Base-by-base conservation (phyloP, 2,797 vertebrate species). In the Hozukius guyotensis region DNA sequence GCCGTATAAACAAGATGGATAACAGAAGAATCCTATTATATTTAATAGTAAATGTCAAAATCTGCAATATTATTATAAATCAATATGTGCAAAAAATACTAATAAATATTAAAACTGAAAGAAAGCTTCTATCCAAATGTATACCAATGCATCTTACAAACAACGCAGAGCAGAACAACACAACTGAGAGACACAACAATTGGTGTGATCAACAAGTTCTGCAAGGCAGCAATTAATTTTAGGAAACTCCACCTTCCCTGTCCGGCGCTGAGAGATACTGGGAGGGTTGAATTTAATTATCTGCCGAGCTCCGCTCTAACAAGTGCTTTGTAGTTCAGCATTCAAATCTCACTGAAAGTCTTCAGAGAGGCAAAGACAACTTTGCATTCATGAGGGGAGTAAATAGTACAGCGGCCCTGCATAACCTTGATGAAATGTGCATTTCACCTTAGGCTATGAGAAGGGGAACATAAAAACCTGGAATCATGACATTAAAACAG, bases 361-460 rank as follows among this genome's bases (percentile, higher is more conserved):
- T 95, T 95, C 92, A 92, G 93, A 95, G 92, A 92, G 86, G 77
- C 75, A 80, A 82, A 84, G 85, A 75, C 82, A 93, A 94, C 93
- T 95, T 94, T 95, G 89, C 90, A 94, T 95, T 93, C 93, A 95
- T 93, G 90, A 93, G 90, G 72, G 85, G 87, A 85, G 89, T 82
- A 87, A 92, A 91, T 82, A 89, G 87, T 88, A 91, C 90, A 91
- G 90, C 88, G 87, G 88, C 87, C 86, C 86, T 82, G 80, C 72
- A 76, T 94, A 94, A 95, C 94, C 95, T 95, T 95, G 94, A 95
- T 95, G 92, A 96, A 95, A 95, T 94, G 93, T 95, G 92, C 86
- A 95, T 95, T 95, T 93, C 89, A 95, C 95, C 95, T 89, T 72
- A 94, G 94, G 95, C 94, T 92, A 94, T 78, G 84, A 93, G 86